Evolutionary conservation across 2,888 invertebrate species (phyloP).

Genomic region (Drosophila limbata): DNA sequence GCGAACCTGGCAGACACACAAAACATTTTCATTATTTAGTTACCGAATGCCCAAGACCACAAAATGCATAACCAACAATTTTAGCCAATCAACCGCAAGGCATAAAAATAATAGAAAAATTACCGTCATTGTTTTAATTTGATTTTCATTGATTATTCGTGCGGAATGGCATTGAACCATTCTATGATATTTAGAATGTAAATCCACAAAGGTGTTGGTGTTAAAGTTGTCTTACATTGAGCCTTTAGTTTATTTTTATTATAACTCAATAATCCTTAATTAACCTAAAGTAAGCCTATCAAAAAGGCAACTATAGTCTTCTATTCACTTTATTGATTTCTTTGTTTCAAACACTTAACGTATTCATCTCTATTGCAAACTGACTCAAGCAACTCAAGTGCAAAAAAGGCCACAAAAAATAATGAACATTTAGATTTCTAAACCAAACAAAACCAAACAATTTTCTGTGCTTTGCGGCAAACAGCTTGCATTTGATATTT

Average conservation of each 20-base stretch:
- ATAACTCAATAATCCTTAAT: not conserved
- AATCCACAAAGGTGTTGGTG: not conserved
- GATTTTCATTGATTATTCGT: constrained; percentile 13
- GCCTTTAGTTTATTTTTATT: not conserved
- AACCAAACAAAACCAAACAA: constrained; percentile 40
- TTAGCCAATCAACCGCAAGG: constrained; percentile 45
- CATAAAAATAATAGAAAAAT: constrained; percentile 48
- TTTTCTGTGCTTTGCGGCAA: constrained; percentile 36
- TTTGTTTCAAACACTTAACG: not conserved
- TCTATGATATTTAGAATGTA: not conserved
- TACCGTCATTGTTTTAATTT: constrained; percentile 33
- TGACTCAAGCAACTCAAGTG: constrained; percentile 11
- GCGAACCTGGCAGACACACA: constrained; percentile 37
- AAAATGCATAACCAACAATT: constrained; percentile 40
- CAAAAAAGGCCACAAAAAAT: constrained; percentile 4
- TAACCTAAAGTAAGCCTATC: not conserved
- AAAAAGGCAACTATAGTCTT: not conserved
- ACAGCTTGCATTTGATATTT: constrained; percentile 32
- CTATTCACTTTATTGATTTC: not conserved
- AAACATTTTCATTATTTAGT: constrained; percentile 63
- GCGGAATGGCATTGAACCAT: not conserved
- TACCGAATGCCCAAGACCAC: constrained; percentile 17
- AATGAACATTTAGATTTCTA: constrained; percentile 11
- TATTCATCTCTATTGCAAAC: constrained; percentile 4
- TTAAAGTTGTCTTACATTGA: not conserved